These are phyloP conservation scores for Periplaneta americana DNA, from an alignment of 1,140 invertebrate genomes.

Conservation along the genomic window DNA sequence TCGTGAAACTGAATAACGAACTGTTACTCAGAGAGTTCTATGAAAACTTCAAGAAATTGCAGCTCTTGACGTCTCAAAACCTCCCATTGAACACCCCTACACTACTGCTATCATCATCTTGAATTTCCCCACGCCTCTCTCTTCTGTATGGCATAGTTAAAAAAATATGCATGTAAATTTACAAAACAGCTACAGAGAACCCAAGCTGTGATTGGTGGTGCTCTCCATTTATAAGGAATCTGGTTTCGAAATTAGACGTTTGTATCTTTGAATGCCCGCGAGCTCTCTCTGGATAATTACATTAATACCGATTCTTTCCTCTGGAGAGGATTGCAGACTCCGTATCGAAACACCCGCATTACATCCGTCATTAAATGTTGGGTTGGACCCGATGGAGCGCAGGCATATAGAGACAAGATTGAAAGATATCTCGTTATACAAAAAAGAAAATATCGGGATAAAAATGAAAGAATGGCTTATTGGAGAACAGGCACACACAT, in stretches of 20 bases:
- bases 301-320: conserved; percentile 15
- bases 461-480: background rate
- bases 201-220: conserved; percentile 7
- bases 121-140: background rate
- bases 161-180: background rate
- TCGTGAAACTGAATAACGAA: too few species aligned
- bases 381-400: background rate
- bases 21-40: too few species aligned
- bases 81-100: background rate
- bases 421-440: conserved; percentile 14
- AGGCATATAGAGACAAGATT: conserved; percentile 6
- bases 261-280: background rate
- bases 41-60: too few species aligned
- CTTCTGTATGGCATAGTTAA: background rate
- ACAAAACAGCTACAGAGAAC: background rate
- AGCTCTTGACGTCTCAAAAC: too few species aligned
- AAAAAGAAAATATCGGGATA: background rate
- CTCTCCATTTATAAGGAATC: conserved; percentile 15
- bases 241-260: conserved; percentile 16
- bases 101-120: background rate
- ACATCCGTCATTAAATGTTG: conserved; percentile 10
- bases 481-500: background rate
- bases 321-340: background rate
- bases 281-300: conserved; percentile 9
- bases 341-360: background rate